A percentile compares a stretch with the other conserved stretches of the same genome.
phyloP scores from a whole-genome alignment of 2,888 invertebrate genomes.

The Lepidochrysops patricia region DNA sequence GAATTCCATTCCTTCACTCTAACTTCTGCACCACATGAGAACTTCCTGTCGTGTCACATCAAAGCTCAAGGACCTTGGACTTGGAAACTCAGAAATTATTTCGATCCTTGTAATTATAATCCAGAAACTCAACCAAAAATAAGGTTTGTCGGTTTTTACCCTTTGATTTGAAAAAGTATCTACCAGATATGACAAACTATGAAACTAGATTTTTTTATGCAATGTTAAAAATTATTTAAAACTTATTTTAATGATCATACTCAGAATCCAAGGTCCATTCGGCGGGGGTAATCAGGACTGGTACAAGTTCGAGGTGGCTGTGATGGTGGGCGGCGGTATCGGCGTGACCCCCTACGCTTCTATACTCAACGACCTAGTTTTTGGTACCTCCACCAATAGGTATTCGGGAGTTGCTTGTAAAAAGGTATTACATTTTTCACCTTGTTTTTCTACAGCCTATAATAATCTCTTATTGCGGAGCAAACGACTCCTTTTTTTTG shows the following conservation, averaged over 20 bases:
- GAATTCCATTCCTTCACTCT: slow-evolving; percentile 97
- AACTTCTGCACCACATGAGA: slow-evolving; percentile 96
- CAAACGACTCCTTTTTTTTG: too few species aligned
- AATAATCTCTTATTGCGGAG: too few species aligned
- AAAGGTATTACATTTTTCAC: slow-evolving; percentile 76
- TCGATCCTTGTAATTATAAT: slow-evolving; percentile 93
- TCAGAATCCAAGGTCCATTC: slow-evolving; percentile 93
- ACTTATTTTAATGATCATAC: not conserved
- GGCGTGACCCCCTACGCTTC: slow-evolving; percentile 98
- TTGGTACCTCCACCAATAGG: slow-evolving; percentile 95
- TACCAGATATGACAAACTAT: too few species aligned
- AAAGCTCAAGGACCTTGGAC: slow-evolving; percentile 95
- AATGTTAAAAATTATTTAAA: not conserved
- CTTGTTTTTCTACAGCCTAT: too few species aligned
- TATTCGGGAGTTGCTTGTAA: slow-evolving; percentile 98
- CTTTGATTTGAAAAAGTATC: not conserved
- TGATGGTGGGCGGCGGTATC: slow-evolving; percentile 98
- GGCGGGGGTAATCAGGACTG: slow-evolving; percentile 98
- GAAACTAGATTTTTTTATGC: not conserved
- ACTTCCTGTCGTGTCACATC: slow-evolving; percentile 94
- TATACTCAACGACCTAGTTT: slow-evolving; percentile 95
- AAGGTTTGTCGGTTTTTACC: slow-evolving; percentile 38
- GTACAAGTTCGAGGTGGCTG: slow-evolving; percentile 98
- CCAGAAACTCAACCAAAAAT: slow-evolving; percentile 90
- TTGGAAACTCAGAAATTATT: slow-evolving; percentile 95